Evolutionary conservation across 2,888 invertebrate genomes (phyloP), one percentile per base, ranked within the genome.

Genomic region (Gisinianus flammeolus): DNA sequence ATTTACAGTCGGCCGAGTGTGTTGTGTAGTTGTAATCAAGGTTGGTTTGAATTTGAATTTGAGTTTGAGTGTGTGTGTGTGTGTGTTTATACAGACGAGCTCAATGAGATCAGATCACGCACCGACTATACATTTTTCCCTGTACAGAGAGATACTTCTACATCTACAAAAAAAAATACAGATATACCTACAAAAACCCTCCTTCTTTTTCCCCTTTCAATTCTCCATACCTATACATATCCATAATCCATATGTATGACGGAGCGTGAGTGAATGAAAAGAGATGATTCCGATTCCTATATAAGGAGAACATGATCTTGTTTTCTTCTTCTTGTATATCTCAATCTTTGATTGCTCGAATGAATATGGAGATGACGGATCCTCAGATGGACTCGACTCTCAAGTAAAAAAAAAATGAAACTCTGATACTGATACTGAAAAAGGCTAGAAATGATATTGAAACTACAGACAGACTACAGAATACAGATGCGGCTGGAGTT

Each of bases 31-130:
- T 33, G 33, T 35, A 73, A 71, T 73, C 73, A 64, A 64, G 35
- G 35, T 73, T 73, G 73, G 35, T 73, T 73, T 58, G 72, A 26
- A 24, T 58, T 31, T 62, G 72, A 26, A 24, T 58, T 31, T 62
- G 35, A 35, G 35, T 70, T 70, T 52, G 70, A 24, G 54, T 52
- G 19, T 54, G 73, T 64, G n/a, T n/a, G 35, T 8, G 35, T 70
- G 44, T 52, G 70, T 16, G 54, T 52, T n/a, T 54, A 64, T 64
- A 62, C 62, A 73, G 58, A 58, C 64, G 64, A 31, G 66, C 52
- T 67, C 28, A 66, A 74, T 64, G 64, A 74, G 74, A 74, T 62
- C 72, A 72, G 72, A 72, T 74, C 74, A 67, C 74, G 68, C 74
- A 54, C 66, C 66, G 62, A 62, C 62, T 62, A 28, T 54, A n/a